Percentiles rank a stretch among this genome's conserved stretches.
phyloP scores from a whole-genome alignment of 92 coral and sea anemone genomes.

The Phenganax marumi region DNA sequence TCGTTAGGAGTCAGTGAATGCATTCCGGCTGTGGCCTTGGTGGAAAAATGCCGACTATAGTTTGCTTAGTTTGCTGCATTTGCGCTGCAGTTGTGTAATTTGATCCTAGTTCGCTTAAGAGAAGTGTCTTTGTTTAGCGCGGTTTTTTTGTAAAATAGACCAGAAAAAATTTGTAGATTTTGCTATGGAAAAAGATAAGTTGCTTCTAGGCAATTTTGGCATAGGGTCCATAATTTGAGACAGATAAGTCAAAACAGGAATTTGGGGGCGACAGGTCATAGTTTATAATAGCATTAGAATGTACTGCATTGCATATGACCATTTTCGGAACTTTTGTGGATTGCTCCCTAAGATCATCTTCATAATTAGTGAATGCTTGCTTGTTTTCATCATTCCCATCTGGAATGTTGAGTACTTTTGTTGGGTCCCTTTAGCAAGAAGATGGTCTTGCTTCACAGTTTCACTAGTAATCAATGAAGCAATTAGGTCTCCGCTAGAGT shows the following conservation, averaged over 20 bases:
- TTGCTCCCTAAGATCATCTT: background rate
- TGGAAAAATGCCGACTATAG: too few species aligned
- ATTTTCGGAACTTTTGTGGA: background rate
- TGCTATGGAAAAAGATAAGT: background rate
- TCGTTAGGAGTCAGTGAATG: too few species aligned
- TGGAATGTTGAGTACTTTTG: too few species aligned
- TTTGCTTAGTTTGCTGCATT: too few species aligned
- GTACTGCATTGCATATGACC: background rate
- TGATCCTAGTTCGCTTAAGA: too few species aligned
- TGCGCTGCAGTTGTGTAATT: too few species aligned
- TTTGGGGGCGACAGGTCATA: constrained; percentile 15
- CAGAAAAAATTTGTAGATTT: background rate
- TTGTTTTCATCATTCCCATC: too few species aligned
- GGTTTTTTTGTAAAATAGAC: background rate
- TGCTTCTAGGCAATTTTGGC: background rate
- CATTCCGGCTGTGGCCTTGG: too few species aligned
- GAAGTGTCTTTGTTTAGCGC: too few species aligned
- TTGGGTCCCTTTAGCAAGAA: too few species aligned
- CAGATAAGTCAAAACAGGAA: constrained; percentile 11
- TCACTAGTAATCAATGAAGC: too few species aligned
- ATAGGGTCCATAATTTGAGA: constrained; percentile 5
- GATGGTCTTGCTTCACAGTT: background rate
- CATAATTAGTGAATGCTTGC: background rate
- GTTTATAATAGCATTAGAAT: constrained; percentile 13
- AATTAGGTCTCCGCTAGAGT: too few species aligned